phyloP scores from a whole-genome alignment of 2,888 invertebrate species.

The Clunio marinus region DNA sequence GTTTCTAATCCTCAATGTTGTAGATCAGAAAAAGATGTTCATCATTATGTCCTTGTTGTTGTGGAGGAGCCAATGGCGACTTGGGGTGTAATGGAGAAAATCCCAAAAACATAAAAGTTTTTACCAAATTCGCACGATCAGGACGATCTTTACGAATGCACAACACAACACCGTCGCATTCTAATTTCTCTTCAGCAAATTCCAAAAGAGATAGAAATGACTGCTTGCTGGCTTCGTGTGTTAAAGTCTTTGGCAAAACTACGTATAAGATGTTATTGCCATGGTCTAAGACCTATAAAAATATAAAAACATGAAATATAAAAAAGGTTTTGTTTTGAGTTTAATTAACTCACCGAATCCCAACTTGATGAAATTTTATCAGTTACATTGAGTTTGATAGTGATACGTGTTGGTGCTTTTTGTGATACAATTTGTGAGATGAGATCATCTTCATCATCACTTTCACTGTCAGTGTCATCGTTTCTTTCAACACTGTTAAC shows the following conservation, averaged over 20 bases:
- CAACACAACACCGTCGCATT: conserved; percentile 70
- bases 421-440: conserved; percentile 63
- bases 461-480: conserved; percentile 34
- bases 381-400: conserved; percentile 73
- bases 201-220: conserved; percentile 90
- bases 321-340: conserved; percentile 3
- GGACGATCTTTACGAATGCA: conserved; percentile 78
- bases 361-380: conserved; percentile 74
- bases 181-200: conserved; percentile 90
- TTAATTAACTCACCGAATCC: conserved; percentile 76
- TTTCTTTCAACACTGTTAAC: too few species aligned
- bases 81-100: conserved; percentile 83
- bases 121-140: conserved; percentile 81
- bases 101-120: conserved; percentile 96
- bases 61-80: conserved; percentile 67
- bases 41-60: conserved; percentile 54
- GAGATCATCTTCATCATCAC: conserved; percentile 45
- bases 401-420: conserved; percentile 65
- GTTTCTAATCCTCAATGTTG: conserved; percentile 51
- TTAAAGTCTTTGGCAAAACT: conserved; percentile 78
- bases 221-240: conserved; percentile 90
- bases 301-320: conserved; percentile 26
- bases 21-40: conserved; percentile 57
- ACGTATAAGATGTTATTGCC: conserved; percentile 74
- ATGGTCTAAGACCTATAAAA: conserved; percentile 48